Conservation (phyloP, 1,140 invertebrate species). For the Drosophila setifemur region DNA sequence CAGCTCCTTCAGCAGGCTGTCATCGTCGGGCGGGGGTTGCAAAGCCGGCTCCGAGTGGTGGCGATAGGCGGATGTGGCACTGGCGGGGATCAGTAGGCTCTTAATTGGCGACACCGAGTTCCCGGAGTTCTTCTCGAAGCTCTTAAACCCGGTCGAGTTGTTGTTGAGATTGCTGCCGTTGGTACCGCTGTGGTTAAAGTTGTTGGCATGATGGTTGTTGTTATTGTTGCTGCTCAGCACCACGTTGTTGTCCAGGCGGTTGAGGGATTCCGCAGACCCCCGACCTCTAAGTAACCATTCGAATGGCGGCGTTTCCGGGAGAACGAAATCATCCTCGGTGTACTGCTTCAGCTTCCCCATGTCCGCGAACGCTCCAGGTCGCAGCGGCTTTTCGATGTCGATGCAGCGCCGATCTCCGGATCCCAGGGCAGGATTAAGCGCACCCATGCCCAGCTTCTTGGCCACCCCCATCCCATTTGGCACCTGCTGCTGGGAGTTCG, state of each 20-base stretch:
- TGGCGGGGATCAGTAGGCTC: constrained; percentile 70
- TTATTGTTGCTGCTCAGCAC: constrained; percentile 77
- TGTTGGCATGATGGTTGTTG: constrained; percentile 38
- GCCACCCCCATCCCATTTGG: constrained; percentile 7
- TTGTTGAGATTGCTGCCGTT: constrained; percentile 57
- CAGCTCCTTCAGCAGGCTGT: constrained; percentile 72
- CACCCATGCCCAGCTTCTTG: constrained; percentile 28
- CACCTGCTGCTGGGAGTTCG: constrained; percentile 71
- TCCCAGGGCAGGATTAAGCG: constrained; percentile 1
- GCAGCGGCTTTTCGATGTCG: constrained; percentile 86
- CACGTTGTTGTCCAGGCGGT: constrained; percentile 62
- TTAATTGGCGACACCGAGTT: constrained; percentile 68
- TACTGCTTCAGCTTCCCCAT: constrained; percentile 82
- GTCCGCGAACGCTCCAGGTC: constrained; percentile 88
- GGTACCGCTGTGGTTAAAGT: constrained; percentile 8
- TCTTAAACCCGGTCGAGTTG: constrained; percentile 68
- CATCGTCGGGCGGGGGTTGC: constrained; percentile 54
- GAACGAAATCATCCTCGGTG: constrained; percentile 85
- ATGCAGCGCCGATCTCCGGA: constrained; percentile 57
- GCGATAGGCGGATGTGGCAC: constrained; percentile 35
- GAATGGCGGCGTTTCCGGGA: constrained; percentile 87
- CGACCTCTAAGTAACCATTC: constrained; percentile 84
- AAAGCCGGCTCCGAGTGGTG: constrained; percentile 59
- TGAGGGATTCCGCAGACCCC: constrained; percentile 71
- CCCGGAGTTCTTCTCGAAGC: constrained; percentile 61